These are phyloP conservation scores for Callimorpha dominula DNA, from an alignment of 2,888 invertebrate genomes.

Conservation along the genomic window DNA sequence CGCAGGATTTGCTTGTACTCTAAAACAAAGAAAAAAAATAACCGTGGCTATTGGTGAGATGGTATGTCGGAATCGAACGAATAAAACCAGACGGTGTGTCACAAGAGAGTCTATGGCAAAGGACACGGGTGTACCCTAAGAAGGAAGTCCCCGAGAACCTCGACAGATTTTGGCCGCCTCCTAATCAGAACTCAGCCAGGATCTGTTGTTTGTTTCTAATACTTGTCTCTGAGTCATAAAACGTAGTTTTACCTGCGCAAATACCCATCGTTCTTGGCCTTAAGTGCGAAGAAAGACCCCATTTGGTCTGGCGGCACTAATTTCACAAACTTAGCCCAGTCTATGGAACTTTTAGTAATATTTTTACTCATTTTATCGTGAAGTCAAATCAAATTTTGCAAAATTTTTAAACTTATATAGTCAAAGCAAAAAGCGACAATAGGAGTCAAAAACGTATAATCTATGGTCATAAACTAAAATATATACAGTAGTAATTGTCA, in stretches of 20 bases:
- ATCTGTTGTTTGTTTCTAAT: background rate
- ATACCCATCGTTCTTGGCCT: constrained; percentile 73
- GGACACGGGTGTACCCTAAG: too few species aligned
- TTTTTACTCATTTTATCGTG: constrained; percentile 65
- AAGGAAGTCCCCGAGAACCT: too few species aligned
- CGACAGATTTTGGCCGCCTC: too few species aligned
- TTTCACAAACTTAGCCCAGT: constrained; percentile 73
- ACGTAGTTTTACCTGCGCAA: constrained; percentile 61
- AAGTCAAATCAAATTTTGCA: background rate
- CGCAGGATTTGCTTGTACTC: constrained; percentile 67
- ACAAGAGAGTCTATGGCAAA: too few species aligned
- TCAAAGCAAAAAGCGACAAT: background rate
- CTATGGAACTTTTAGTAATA: constrained; percentile 67
- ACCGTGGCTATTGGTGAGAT: too few species aligned
- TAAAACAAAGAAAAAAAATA: constrained; percentile 47
- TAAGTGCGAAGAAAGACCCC: constrained; percentile 69
- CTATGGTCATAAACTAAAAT: too few species aligned
- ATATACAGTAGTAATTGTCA: background rate
- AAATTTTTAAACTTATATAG: background rate
- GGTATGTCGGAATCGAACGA: too few species aligned
- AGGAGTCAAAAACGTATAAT: too few species aligned
- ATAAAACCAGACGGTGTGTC: too few species aligned
- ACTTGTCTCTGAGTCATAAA: background rate
- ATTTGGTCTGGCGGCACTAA: constrained; percentile 69
- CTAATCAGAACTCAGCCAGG: too few species aligned